These are phyloP conservation scores for Clamator glandarius DNA, from an alignment of 2,797 vertebrate genomes.

Conservation along the genomic window DNA sequence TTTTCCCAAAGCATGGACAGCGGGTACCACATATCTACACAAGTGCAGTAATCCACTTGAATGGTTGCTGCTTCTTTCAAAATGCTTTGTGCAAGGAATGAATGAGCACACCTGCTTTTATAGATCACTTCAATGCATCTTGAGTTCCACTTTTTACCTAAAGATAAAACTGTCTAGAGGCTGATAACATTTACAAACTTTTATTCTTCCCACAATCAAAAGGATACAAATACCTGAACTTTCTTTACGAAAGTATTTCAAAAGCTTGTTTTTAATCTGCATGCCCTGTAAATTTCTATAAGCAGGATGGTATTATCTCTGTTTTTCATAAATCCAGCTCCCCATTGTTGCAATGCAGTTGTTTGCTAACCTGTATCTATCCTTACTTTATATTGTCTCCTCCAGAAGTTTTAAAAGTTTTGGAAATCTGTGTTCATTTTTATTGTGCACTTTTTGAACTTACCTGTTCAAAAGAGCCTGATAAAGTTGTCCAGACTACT, in stretches of 20 bases:
- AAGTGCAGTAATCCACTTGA: neutral
- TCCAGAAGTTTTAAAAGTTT: neutral
- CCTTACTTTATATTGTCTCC: neutral
- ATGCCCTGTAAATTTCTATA: neutral
- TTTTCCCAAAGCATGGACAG: neutral
- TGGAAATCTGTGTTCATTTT: neutral
- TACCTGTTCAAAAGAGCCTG: neutral
- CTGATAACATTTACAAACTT: neutral
- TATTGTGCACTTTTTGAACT: neutral
- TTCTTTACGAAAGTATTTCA: neutral
- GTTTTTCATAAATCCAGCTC: neutral
- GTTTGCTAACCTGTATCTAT: neutral
- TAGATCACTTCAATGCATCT: neutral
- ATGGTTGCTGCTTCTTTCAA: neutral
- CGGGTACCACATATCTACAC: neutral
- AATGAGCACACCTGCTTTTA: neutral
- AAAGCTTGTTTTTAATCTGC: neutral
- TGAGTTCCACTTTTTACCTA: neutral
- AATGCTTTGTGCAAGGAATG: neutral
- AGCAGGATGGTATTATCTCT: neutral
- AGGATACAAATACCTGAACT: neutral
- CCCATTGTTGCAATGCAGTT: neutral
- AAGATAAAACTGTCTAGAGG: neutral
- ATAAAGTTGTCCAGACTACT: neutral
- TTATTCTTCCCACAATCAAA: neutral